Base-by-base conservation (phyloP, 2,797 vertebrate species). In the Brotula barbata region DNA sequence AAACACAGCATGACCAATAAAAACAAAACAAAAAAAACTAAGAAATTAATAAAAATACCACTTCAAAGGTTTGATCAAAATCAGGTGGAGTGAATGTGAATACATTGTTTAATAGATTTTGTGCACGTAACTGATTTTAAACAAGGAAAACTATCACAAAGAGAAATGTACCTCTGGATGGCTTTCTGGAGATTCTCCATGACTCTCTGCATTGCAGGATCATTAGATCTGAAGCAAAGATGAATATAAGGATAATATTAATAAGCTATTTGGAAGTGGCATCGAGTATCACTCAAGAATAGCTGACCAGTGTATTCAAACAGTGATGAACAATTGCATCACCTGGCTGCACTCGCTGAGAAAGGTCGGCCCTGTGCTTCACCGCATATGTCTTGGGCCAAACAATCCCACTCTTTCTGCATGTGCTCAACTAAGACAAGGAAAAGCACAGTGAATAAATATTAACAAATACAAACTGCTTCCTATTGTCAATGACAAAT, bases 341-440 rank as follows among this genome's bases (percentile, higher is more conserved):
- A 92, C 91, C 86, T 87, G 19, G 62, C 47, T 73, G 64, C 44
- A 58, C 11, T 57, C 5, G 40, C 41, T 33, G 73, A 44, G 22
- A 52, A 48, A 42, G 67, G 51, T n/a, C 40, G 23, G 54, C 15
- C 15, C 25, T 51, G 57, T 46, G 21, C 5, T 70, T 88, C 76
- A 71, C 31, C 67, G 1, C 58, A 36, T 11, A 88, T 63, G 40
- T 55, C 75, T 81, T 87, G 60, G 2, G 83, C 71, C 40, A 90
- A 15, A 55, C 23, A 50, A 51, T 17, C 19, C 80, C 87, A 92
- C 17, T 89, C 72, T 37, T 74, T 81, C 56, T 89, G 76, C 23
- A 92, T 65, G 16, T 75, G 60, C 25, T 87, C 80, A 71, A 89
- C 92, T 93, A 57, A n/a, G 17, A 21, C 12, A 75, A 63, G 7